Evolutionary conservation across 2,888 invertebrate species (phyloP).

Genomic region (Netelia virgata): DNA sequence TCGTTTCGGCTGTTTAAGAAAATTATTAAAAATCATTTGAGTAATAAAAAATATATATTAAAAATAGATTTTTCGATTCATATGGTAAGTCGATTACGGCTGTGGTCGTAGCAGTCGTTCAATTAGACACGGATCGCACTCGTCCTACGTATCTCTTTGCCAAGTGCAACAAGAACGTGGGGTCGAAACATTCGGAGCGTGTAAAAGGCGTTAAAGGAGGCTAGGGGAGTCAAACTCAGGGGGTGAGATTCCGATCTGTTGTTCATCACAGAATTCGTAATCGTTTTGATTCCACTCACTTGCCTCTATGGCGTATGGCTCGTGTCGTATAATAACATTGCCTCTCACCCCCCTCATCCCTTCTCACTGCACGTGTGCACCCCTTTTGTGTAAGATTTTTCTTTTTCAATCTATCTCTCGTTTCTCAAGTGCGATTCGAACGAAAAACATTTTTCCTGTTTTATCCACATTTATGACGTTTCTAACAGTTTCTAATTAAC

Average conservation of each 20-base stretch:
- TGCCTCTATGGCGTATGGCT: constrained; percentile 31
- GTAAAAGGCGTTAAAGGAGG: constrained; percentile 43
- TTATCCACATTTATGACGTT: too few relatives aligned
- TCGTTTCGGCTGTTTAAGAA: too few relatives aligned
- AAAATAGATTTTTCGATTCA: too few relatives aligned
- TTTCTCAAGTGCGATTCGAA: constrained; percentile 25
- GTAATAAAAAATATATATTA: too few relatives aligned
- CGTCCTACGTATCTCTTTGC: constrained; percentile 19
- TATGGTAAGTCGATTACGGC: neutral
- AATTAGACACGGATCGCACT: constrained; percentile 54
- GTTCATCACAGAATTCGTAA: constrained; percentile 61
- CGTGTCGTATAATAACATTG: constrained; percentile 9
- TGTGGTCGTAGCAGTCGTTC: constrained; percentile 57
- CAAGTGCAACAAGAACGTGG: constrained; percentile 36
- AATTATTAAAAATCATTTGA: too few relatives aligned
- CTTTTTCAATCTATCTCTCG: constrained; percentile 7
- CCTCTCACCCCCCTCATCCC: neutral
- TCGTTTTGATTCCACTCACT: constrained; percentile 60
- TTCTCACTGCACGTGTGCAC: constrained; percentile 35
- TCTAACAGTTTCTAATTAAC: neutral
- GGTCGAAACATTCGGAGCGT: constrained; percentile 36
- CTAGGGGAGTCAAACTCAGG: constrained; percentile 13
- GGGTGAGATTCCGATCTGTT: constrained; percentile 52
- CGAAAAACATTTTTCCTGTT: too few relatives aligned
- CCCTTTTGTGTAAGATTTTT: constrained; percentile 33